These are phyloP conservation scores for Grammomys surdaster DNA, from an alignment of 2,113 vertebrate species.

Conservation along the genomic window DNA sequence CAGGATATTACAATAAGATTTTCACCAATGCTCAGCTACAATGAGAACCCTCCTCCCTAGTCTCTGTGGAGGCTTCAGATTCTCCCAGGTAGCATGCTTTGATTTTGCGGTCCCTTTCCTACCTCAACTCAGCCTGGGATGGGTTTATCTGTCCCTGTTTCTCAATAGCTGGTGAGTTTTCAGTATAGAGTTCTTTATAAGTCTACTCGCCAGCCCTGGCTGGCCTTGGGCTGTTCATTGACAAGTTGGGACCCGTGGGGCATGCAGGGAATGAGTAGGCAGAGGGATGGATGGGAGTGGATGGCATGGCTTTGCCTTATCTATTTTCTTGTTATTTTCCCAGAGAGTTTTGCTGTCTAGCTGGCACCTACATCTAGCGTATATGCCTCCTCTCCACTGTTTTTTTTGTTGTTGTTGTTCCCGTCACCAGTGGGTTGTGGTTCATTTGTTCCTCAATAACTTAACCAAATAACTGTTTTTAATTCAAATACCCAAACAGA, in stretches of 20 bases:
- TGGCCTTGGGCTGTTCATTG: conserved; percentile 65
- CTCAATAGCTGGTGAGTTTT: conserved; percentile 24
- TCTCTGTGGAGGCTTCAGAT: conserved; percentile 56
- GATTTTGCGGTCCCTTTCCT: conserved; percentile 29
- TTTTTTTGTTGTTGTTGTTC: not conserved
- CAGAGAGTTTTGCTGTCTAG: not conserved
- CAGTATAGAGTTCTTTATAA: conserved; percentile 30
- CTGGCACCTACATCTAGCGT: not conserved
- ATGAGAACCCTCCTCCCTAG: conserved; percentile 46
- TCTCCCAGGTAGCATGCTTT: conserved; percentile 73
- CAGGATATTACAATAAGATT: conserved; percentile 82
- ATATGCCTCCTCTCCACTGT: not conserved
- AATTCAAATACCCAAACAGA: conserved; percentile 89
- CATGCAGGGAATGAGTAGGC: conserved; percentile 72
- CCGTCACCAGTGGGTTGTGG: not conserved
- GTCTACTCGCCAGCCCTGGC: conserved; percentile 3
- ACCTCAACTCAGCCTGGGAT: not conserved
- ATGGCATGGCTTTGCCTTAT: conserved; percentile 49
- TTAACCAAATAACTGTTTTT: conserved; percentile 70
- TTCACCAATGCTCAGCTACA: conserved; percentile 72
- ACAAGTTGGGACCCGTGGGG: conserved; percentile 81
- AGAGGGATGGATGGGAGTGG: conserved; percentile 27
- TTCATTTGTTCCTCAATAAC: conserved; percentile 61
- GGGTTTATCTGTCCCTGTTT: conserved; percentile 9
- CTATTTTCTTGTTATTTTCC: not conserved